Percentiles rank a stretch among this genome's conserved stretches.
phyloP scores from a whole-genome alignment of 2,888 invertebrate genomes.

The Drosophila merina region DNA sequence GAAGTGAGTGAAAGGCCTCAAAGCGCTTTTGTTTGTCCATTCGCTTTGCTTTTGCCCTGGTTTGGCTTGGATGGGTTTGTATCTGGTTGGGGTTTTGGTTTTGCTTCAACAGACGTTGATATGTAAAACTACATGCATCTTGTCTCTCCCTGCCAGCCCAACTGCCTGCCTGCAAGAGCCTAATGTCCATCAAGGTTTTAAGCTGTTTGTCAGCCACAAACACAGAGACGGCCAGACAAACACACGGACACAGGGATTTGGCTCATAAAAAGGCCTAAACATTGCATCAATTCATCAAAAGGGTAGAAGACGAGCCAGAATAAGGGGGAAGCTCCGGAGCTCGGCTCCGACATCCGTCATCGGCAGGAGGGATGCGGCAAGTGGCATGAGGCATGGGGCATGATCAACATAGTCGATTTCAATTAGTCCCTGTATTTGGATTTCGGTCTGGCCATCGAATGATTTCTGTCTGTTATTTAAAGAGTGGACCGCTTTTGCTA shows the following conservation, averaged over 20 bases:
- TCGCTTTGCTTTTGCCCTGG: conserved; percentile 17
- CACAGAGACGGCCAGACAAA: conserved; percentile 25
- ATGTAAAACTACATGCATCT: conserved; percentile 22
- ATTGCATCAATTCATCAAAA: conserved; percentile 55
- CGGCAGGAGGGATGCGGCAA: conserved; percentile 17
- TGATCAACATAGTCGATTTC: conserved; percentile 52
- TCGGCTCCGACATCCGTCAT: conserved; percentile 35
- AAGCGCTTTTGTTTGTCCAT: conserved; percentile 54
- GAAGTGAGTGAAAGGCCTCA: conserved; percentile 61
- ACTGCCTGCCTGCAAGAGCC: conserved; percentile 31
- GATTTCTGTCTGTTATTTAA: conserved; percentile 21
- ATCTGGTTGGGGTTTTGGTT: conserved; percentile 6
- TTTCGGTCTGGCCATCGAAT: conserved; percentile 16
- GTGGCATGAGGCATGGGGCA: conserved; percentile 1
- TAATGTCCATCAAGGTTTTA: conserved; percentile 61
- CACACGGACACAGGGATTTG: conserved; percentile 36
- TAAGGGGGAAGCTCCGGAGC: conserved; percentile 7
- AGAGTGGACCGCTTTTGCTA: conserved; percentile 3
- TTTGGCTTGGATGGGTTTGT: conserved; percentile 1
- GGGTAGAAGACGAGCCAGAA: conserved; percentile 4
- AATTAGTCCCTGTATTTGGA: conserved; percentile 50
- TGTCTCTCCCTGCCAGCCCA: not conserved
- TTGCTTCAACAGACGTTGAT: conserved; percentile 21
- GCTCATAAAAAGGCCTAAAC: conserved; percentile 59
- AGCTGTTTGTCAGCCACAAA: conserved; percentile 64